phyloP scores from a whole-genome alignment of 2,797 vertebrate genomes.

The Pangasius sanitwongsei region DNA sequence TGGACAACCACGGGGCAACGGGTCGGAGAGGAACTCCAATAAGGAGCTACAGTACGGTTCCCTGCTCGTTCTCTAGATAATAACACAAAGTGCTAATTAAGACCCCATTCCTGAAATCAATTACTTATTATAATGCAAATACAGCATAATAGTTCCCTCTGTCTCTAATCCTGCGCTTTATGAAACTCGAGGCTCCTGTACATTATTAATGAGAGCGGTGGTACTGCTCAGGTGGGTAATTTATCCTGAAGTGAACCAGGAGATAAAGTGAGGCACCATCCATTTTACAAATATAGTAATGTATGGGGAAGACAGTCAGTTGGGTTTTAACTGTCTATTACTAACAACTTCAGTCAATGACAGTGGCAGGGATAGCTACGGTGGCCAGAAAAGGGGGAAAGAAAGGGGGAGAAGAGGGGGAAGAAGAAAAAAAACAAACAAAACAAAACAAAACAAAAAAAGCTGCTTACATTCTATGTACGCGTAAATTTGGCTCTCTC shows the following conservation, averaged over 20 bases:
- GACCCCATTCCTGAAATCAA: constrained; percentile 68
- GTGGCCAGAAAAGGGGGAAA: too few relatives aligned
- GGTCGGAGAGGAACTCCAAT: constrained; percentile 65
- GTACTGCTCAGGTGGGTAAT: not conserved
- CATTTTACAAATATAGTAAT: not conserved
- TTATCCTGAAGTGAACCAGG: not conserved
- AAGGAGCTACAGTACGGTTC: constrained; percentile 56
- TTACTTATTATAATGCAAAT: constrained; percentile 74
- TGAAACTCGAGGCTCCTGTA: constrained; percentile 26
- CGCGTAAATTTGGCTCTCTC: not conserved
- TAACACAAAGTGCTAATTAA: constrained; percentile 71
- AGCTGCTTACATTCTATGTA: not conserved
- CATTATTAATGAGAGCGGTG: not conserved
- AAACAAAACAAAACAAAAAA: too few relatives aligned
- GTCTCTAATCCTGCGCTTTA: constrained; percentile 57
- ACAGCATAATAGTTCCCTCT: constrained; percentile 57
- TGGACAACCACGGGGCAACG: constrained; percentile 56
- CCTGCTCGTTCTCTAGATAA: constrained; percentile 16
- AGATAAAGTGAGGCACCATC: not conserved
- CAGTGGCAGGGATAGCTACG: not conserved
- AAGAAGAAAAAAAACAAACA: too few relatives aligned
- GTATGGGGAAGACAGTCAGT: not conserved
- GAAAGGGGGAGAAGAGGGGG: too few relatives aligned
- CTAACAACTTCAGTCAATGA: not conserved
- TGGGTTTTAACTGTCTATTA: not conserved